Evolutionary conservation across 1,140 invertebrate species (phyloP).

Genomic region (Sycobia sp.): DNA sequence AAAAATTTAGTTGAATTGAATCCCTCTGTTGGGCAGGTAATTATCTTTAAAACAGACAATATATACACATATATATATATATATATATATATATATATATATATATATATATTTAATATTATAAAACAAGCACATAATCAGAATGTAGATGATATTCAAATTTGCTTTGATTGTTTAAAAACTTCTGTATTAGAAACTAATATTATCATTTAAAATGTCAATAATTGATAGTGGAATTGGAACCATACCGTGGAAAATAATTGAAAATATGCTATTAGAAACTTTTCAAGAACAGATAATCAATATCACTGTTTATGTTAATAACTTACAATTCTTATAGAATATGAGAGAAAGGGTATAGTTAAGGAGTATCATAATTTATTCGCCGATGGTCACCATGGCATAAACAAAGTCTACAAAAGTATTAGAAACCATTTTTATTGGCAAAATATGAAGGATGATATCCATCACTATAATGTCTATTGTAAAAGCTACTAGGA

Average conservation of each 20-base stretch:
- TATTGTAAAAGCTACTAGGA: slow-evolving; percentile 44
- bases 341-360: slow-evolving; percentile 49
- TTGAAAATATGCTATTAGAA: no score
- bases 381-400: slow-evolving; percentile 46
- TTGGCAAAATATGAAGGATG: slow-evolving; percentile 50
- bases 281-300: no score
- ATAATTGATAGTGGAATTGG: background rate
- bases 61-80: no score
- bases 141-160: no score
- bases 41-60: background rate
- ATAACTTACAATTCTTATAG: slow-evolving; percentile 21
- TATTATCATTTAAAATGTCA: background rate
- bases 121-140: background rate
- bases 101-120: background rate
- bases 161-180: background rate
- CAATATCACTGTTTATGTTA: slow-evolving; percentile 30
- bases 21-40: background rate
- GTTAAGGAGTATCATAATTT: slow-evolving; percentile 49
- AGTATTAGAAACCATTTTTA: slow-evolving; percentile 48
- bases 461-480: slow-evolving; percentile 47
- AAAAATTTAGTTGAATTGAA: background rate
- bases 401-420: slow-evolving; percentile 48
- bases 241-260: no score
- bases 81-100: background rate
- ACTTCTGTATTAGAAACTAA: background rate